Conservation (phyloP, 2,797 vertebrate species). For the Tenualosa ilisha region DNA sequence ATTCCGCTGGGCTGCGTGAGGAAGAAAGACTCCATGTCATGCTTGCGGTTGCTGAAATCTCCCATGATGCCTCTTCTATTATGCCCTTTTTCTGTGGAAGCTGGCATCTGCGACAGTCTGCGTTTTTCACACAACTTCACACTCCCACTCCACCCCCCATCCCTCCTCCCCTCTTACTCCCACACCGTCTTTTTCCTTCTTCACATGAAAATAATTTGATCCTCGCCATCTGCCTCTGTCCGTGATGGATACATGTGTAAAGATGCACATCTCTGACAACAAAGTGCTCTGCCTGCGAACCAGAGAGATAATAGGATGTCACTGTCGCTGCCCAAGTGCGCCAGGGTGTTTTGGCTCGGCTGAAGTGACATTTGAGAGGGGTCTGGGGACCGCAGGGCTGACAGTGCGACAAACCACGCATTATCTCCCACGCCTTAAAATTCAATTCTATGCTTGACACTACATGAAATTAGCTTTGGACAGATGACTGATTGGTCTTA, state of each 20-base stretch:
- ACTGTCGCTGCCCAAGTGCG: constrained; percentile 59
- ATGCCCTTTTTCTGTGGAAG: constrained; percentile 50
- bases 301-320: constrained; percentile 66
- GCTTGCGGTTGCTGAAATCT: constrained; percentile 50
- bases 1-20: constrained; percentile 45
- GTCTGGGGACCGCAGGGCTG: constrained; percentile 64
- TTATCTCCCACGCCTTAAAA: constrained; percentile 61
- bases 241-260: constrained; percentile 57
- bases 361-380: constrained; percentile 73
- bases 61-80: constrained; percentile 56
- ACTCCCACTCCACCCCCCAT: constrained; percentile 27
- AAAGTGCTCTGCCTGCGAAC: constrained; percentile 42
- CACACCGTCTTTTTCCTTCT: constrained; percentile 26
- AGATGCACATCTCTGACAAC: constrained; percentile 61
- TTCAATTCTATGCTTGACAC: constrained; percentile 76
- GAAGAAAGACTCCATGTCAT: constrained; percentile 49
- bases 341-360: constrained; percentile 64
- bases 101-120: constrained; percentile 53
- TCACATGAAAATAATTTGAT: constrained; percentile 58
- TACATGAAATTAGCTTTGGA: constrained; percentile 70
- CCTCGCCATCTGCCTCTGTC: constrained; percentile 57
- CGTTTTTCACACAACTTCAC: constrained; percentile 52
- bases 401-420: constrained; percentile 60
- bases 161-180: background rate
- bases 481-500: constrained; percentile 73